Conservation (phyloP, 2,797 vertebrate species). For the Anguilla megastoma region DNA sequence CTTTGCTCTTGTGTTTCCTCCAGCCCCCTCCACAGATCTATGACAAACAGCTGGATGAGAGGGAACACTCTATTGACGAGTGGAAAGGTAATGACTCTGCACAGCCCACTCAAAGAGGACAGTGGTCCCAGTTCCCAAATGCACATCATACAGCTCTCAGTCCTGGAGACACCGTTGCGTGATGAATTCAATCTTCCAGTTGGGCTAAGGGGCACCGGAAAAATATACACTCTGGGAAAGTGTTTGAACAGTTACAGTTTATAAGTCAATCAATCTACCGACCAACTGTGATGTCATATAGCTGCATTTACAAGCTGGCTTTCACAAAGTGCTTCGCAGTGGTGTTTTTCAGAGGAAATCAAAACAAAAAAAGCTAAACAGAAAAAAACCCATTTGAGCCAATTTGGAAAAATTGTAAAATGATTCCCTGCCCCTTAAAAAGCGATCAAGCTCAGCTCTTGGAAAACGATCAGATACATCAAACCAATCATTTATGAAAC, state of each 20-base stretch:
- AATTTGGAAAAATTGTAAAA: not conserved
- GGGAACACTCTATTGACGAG: constrained; percentile 99
- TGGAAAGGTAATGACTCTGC: constrained; percentile 88
- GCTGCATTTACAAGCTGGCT: not conserved
- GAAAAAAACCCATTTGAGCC: not conserved
- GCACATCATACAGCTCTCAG: not conserved
- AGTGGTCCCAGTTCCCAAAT: not conserved
- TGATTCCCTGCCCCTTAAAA: not conserved
- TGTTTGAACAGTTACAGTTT: not conserved
- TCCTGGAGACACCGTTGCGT: not conserved
- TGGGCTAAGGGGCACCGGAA: not conserved
- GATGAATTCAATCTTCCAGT: not conserved
- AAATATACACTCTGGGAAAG: not conserved
- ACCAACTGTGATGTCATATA: not conserved
- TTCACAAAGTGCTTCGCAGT: not conserved
- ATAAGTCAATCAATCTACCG: not conserved
- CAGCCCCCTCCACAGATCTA: constrained; percentile 98
- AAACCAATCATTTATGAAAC: not conserved
- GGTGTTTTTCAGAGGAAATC: not conserved
- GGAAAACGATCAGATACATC: not conserved
- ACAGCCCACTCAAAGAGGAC: not conserved
- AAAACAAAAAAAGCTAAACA: not conserved
- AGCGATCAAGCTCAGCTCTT: not conserved
- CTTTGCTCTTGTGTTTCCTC: constrained; percentile 42
- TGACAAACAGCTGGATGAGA: constrained; percentile 97